Evolutionary conservation across 2,113 vertebrate genomes (phyloP).

Genomic region (Campylomormyrus tamandua): DNA sequence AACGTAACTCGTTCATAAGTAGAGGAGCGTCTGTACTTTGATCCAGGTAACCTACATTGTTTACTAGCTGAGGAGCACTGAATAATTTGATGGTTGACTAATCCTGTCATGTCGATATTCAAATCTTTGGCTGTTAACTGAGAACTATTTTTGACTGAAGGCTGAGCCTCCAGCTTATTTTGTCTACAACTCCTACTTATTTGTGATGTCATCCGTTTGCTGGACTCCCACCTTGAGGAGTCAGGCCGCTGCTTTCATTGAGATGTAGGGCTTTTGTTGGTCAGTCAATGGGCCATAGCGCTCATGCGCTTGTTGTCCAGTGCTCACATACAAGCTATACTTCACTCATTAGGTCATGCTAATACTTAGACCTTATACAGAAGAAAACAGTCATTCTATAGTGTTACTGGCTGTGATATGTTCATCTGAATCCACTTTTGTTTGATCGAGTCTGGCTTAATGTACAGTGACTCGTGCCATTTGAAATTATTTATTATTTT

Average conservation of each 20-base stretch:
- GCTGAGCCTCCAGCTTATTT: background rate
- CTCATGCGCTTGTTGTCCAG: background rate
- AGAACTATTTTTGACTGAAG: background rate
- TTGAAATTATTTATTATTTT: background rate
- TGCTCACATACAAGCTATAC: background rate
- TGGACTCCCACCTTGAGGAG: background rate
- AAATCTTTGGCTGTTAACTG: background rate
- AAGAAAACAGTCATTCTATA: background rate
- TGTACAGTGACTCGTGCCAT: background rate
- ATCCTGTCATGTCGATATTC: background rate
- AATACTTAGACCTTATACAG: background rate
- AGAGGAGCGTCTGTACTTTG: no score
- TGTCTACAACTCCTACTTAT: background rate
- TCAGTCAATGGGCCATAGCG: background rate
- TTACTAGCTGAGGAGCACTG: background rate
- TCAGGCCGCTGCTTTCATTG: background rate
- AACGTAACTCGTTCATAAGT: no score
- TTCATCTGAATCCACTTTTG: background rate
- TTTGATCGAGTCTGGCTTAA: background rate
- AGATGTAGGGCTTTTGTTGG: no score
- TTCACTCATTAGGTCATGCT: background rate
- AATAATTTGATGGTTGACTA: background rate
- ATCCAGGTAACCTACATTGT: background rate
- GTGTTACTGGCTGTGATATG: background rate
- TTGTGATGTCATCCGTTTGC: background rate